Base-by-base conservation (phyloP, 2,113 vertebrate genomes). In the Rynchops niger region DNA sequence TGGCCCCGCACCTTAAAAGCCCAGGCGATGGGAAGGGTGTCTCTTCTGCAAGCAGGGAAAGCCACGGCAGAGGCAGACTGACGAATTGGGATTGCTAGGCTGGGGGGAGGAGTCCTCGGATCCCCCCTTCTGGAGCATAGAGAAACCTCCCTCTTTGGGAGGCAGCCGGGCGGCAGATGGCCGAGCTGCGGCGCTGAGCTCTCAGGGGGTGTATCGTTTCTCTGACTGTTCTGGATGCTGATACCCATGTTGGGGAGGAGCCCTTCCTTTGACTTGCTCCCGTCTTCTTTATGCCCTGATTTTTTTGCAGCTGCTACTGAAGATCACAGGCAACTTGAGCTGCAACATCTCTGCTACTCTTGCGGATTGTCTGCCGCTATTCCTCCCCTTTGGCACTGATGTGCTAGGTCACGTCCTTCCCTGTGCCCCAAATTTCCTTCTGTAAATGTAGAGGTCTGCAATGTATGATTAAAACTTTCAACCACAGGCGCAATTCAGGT, bases 121-220 rank as follows among this genome's bases (percentile, higher is more conserved):
- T 93, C 86, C 77, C 47, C 69, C 85, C 78, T 90, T 16, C 14
- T 29, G 77, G 70, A 85, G 62, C 86, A 14, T 40, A 80, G 74
- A 69, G 76, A 79, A 89, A 5, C 22, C 61, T 93, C 52, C 47
- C 72, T 90, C 76, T 90, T 4, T 43, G 86, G 88, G 94, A 95
- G 88, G 88, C 92, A 94, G 90, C 84, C 82, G 85, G 79, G 88
- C 22, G 5, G 96, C 97, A 97, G 96, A 97, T 97, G 97, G 96
- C 70, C 5, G 6, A 78, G 94, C 94, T 95, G 95, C 23, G 0
- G 67, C 16, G 1, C 83, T 32, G 86, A 79, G 78, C 94, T 96
- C 94, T 94, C 63, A 21, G 91, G 81, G 83, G 91, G 12, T 89
- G 82, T 67, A 77, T 89, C 55, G 14, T 96, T 96, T 96, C 94